Evolutionary conservation across 2,113 vertebrate genomes (phyloP).

Genomic region (Indicator indicator): DNA sequence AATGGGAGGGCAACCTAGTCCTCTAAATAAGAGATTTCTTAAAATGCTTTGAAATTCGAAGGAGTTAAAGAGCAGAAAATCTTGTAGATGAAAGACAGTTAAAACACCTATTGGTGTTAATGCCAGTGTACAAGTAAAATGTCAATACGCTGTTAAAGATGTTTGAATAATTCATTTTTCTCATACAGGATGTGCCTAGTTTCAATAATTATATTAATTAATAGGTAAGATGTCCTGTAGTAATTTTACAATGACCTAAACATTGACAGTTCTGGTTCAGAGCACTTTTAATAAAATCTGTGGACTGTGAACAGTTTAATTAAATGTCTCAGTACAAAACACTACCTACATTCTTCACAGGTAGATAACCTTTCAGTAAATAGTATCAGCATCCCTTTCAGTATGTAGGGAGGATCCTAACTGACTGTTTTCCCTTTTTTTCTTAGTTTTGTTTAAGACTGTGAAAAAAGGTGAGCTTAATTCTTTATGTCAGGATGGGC

Average conservation of each 20-base stretch:
- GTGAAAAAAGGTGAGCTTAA: background rate
- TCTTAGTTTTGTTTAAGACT: background rate
- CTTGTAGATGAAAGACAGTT: background rate
- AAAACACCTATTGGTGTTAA: background rate
- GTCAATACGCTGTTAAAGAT: slow-evolving; percentile 29
- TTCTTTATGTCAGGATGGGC: background rate
- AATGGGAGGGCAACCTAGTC: background rate
- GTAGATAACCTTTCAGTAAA: background rate
- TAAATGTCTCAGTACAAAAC: background rate
- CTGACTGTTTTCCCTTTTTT: background rate
- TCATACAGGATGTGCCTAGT: background rate
- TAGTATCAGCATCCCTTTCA: background rate
- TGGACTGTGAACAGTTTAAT: background rate
- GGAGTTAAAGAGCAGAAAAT: background rate
- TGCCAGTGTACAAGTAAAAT: slow-evolving; percentile 21
- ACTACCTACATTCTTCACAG: background rate
- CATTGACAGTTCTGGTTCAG: background rate
- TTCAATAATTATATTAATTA: slow-evolving; percentile 19
- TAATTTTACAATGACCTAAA: slow-evolving; percentile 18
- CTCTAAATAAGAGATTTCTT: background rate
- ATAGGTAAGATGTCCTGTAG: background rate
- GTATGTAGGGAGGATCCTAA: background rate
- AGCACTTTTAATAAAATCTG: background rate
- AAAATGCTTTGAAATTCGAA: background rate
- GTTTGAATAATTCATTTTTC: slow-evolving; percentile 27